Evolutionary conservation across 2,888 invertebrate genomes (phyloP), one percentile per base, ranked within the genome.

Genomic region (Spisula subtruncata): DNA sequence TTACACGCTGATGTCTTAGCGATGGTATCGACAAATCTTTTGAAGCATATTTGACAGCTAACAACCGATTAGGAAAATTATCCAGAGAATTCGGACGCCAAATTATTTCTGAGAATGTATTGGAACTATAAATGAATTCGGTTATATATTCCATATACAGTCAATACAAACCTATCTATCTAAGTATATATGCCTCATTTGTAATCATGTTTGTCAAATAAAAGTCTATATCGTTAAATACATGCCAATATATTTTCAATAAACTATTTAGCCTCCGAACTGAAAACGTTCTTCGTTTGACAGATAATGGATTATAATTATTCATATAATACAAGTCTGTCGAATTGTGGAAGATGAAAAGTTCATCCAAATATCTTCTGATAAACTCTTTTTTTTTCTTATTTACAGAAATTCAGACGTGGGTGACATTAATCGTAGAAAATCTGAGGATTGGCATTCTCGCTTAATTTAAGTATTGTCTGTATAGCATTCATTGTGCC

Each of bases 301-400:
- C 60, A 66, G 60, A n/a, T 66, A 66, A 66, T 66, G 8, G 60
- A 66, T 66, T 66, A n/a, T 66, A 25, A 66, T 66, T n/a, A 66
- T 66, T 66, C 25, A 66, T 66, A n/a, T 66, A 10, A 66, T 66
- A 66, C n/a, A 66, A n/a, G 25, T 66, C 60, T 66, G 60, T 10
- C 25, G 60, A 25, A 66, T 8, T 66, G 25, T 25, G 60, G 60
- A 66, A 66, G 60, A 66, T 66, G 60, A 25, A 66, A 25, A 25
- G 25, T 25, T 25, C 60, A 25, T 25, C 60, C 25, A 25, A 25
- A 25, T 25, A 25, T 66, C 12, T 66, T n/a, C 10, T 66, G 60
- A 66, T 66, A 66, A 66, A 66, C 60, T 66, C 25, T 66, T 25
- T 4, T n/a, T 25, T n/a, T 66, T 66, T 66, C 60, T 66, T 12